Conservation (phyloP, 2,888 invertebrate genomes). For the Lucinisca nassula region DNA sequence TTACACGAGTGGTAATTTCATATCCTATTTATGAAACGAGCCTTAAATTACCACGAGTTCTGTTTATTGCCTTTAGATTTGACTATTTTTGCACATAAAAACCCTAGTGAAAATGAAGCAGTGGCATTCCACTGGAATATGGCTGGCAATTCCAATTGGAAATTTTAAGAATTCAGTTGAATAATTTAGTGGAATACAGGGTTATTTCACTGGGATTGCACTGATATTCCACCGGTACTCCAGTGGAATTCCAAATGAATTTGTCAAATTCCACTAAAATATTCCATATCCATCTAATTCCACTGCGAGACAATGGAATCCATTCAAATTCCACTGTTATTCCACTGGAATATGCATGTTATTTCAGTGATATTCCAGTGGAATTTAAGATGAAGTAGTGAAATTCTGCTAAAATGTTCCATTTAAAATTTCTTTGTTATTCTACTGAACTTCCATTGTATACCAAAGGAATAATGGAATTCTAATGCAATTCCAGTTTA, state of each 20-base stretch:
- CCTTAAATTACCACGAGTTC: too few species aligned
- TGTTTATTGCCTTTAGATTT: too few species aligned
- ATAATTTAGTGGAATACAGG: not conserved
- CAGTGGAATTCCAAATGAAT: too few species aligned
- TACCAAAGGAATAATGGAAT: not conserved
- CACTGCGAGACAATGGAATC: too few species aligned
- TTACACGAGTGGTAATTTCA: too few species aligned
- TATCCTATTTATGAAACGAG: too few species aligned
- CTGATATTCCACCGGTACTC: not conserved
- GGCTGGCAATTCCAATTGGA: not conserved
- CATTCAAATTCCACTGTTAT: too few species aligned
- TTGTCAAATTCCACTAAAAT: too few species aligned
- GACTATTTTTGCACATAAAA: too few species aligned
- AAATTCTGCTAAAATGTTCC: not conserved
- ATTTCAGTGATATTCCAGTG: not conserved
- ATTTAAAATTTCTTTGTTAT: not conserved
- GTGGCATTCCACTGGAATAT: not conserved
- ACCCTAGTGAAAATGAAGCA: not conserved
- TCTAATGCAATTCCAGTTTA: not conserved
- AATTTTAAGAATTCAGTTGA: not conserved
- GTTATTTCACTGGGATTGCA: not conserved
- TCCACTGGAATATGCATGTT: not conserved
- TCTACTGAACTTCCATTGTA: not conserved
- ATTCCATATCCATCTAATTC: too few species aligned
- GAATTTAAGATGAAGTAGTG: not conserved